Evolutionary conservation across 2,888 invertebrate genomes (phyloP), one percentile per base, ranked within the genome.

Genomic region (Scaptomyza flava): DNA sequence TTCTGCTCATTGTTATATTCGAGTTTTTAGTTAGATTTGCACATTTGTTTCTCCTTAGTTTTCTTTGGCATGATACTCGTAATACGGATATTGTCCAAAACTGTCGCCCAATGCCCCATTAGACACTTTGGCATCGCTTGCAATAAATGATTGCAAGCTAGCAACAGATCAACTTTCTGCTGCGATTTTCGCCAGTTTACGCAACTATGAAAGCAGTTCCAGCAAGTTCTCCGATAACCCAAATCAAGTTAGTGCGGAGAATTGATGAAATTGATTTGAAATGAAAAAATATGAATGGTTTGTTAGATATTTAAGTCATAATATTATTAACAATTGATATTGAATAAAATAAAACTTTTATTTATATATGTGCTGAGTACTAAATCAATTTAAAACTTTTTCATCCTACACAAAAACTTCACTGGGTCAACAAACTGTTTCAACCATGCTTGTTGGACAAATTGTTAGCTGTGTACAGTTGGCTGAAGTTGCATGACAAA

Each of bases 21-120:
- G 82, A 81, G 79, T 78, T 86, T 85, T 84, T 72, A 68, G 81
- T 84, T 81, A 69, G 66, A 75, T 87, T 81, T 81, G 72, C 87
- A 75, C 79, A 81, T 87, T 78, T 77, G 65, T 81, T 70, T 75
- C 50, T 53, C 57, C 31, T 52, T 45, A 68, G 51, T 47, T 77
- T 41, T 61, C 56, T 56, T 27, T 60, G 58, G 38, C 45, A 53
- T 58, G 61, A 72, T 67, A 72, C 67, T 45, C 58, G 62, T 61
- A 72, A 72, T 62, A 52, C 59, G 61, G 52, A 66, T 60, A 69
- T 72, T 78, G 66, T 70, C 68, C 58, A 59, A 64, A 72, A 72
- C 68, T 81, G 71, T 81, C 75, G 61, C 65, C 62, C 48, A 48
- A 62, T 48, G 64, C 77, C 60, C 65, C 77, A 85, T 85, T 82